Conservation (phyloP, 2,113 vertebrate species). For the Paramormyrops kingsleyae region DNA sequence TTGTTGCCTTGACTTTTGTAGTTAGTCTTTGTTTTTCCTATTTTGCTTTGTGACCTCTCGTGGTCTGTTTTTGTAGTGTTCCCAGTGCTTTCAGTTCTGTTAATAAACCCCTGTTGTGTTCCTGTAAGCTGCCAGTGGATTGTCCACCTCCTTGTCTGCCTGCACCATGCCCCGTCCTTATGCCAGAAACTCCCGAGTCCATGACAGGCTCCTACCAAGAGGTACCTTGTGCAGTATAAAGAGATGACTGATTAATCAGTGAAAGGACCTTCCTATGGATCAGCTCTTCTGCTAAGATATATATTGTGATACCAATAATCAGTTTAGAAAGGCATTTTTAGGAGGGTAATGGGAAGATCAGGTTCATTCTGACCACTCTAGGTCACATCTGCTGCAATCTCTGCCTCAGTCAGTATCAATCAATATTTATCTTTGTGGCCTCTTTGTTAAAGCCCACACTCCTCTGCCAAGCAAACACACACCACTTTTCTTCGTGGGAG, state of each 20-base stretch:
- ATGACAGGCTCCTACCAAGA: not conserved
- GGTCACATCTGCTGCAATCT: constrained; percentile 17
- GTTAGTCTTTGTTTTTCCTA: too few relatives aligned
- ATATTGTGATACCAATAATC: not conserved
- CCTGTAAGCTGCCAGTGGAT: too few relatives aligned
- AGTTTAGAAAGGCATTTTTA: not conserved
- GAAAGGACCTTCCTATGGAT: not conserved
- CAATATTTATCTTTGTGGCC: constrained; percentile 7
- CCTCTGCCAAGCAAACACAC: not conserved
- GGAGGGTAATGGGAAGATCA: constrained; percentile 5
- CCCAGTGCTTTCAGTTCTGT: too few relatives aligned
- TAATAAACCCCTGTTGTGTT: too few relatives aligned
- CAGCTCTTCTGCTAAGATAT: not conserved
- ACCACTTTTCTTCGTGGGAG: not conserved
- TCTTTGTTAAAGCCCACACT: not conserved
- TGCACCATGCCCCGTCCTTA: too few relatives aligned
- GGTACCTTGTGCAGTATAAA: not conserved
- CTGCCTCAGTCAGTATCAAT: not conserved
- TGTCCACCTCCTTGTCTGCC: too few relatives aligned
- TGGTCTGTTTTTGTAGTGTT: too few relatives aligned
- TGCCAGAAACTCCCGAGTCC: too few relatives aligned
- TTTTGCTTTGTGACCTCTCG: too few relatives aligned
- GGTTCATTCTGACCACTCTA: constrained; percentile 7
- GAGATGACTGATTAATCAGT: not conserved
- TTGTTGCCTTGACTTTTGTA: too few relatives aligned